These are phyloP conservation scores for Tachuris rubrigastra DNA, from an alignment of 2,113 vertebrate species.

Conservation along the genomic window DNA sequence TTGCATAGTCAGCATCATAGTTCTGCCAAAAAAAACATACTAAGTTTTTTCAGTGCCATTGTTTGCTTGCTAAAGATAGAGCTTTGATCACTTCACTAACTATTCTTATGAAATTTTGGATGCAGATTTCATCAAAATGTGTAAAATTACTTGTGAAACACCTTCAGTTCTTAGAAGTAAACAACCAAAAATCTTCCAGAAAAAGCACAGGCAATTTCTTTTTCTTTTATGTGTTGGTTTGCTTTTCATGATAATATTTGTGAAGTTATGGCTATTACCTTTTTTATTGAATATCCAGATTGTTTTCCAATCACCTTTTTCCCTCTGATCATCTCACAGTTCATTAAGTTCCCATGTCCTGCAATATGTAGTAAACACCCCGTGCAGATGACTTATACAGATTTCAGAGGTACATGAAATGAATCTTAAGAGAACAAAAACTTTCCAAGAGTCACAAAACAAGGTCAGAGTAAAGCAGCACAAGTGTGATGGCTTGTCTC, in stretches of 20 bases:
- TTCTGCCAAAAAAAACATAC: not conserved
- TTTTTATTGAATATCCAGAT: not conserved
- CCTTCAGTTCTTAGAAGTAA: not conserved
- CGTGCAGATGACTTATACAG: not conserved
- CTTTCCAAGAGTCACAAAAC: slow-evolving; percentile 21
- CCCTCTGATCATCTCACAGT: not conserved
- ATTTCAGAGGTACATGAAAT: not conserved
- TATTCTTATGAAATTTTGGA: not conserved
- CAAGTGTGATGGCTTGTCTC: not conserved
- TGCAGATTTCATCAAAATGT: not conserved
- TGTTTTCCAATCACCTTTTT: not conserved
- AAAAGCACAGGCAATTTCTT: not conserved
- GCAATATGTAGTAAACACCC: not conserved
- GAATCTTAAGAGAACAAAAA: not conserved
- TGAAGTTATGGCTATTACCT: not conserved
- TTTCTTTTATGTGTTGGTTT: not conserved
- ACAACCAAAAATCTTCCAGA: not conserved
- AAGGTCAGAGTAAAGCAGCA: slow-evolving; percentile 28
- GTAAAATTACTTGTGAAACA: not conserved
- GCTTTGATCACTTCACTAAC: not conserved
- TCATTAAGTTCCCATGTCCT: not conserved
- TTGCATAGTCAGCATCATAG: not conserved
- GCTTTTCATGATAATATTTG: not conserved
- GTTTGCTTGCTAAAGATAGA: not conserved
- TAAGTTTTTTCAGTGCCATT: not conserved